Percentiles rank a stretch among this genome's conserved stretches.
These are phyloP conservation scores for Gymnocypris eckloni DNA, from an alignment of 2,797 vertebrate genomes.

Conservation along the genomic window DNA sequence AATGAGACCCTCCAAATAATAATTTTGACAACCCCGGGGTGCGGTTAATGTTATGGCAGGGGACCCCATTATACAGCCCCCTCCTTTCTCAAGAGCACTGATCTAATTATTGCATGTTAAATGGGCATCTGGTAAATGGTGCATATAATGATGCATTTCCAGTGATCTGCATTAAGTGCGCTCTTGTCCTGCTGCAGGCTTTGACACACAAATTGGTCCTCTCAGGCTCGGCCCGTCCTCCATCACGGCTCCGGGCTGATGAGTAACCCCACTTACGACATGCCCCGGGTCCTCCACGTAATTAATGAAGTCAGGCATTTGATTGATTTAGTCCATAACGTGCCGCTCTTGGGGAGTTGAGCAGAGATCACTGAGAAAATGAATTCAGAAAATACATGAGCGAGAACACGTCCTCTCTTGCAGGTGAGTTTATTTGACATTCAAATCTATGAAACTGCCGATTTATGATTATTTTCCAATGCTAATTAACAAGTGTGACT, in stretches of 20 bases:
- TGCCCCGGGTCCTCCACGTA: conserved; percentile 71
- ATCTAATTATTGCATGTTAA: conserved; percentile 90
- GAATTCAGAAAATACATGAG: conserved; percentile 18
- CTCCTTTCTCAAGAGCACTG: conserved; percentile 73
- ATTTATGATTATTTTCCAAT: conserved; percentile 45
- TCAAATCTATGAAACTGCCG: conserved; percentile 43
- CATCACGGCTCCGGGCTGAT: conserved; percentile 64
- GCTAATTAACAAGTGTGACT: conserved; percentile 36
- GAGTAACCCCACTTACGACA: conserved; percentile 67
- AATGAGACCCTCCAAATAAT: conserved; percentile 77
- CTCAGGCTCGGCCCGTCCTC: conserved; percentile 59
- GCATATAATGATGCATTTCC: conserved; percentile 86
- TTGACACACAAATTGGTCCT: conserved; percentile 81
- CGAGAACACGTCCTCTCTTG: conserved; percentile 30
- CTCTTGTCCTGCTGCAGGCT: conserved; percentile 79
- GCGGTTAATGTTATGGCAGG: conserved; percentile 79
- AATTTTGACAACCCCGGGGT: conserved; percentile 81
- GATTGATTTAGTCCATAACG: conserved; percentile 61
- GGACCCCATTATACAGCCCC: conserved; percentile 73
- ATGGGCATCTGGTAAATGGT: conserved; percentile 88
- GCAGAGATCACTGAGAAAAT: conserved; percentile 26
- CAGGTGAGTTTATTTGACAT: conserved; percentile 44
- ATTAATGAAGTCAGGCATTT: conserved; percentile 73
- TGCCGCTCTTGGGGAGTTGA: conserved; percentile 40
- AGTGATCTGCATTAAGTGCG: conserved; percentile 82